phyloP scores from a whole-genome alignment of 2,797 vertebrate genomes.

The Enoplosus armatus region DNA sequence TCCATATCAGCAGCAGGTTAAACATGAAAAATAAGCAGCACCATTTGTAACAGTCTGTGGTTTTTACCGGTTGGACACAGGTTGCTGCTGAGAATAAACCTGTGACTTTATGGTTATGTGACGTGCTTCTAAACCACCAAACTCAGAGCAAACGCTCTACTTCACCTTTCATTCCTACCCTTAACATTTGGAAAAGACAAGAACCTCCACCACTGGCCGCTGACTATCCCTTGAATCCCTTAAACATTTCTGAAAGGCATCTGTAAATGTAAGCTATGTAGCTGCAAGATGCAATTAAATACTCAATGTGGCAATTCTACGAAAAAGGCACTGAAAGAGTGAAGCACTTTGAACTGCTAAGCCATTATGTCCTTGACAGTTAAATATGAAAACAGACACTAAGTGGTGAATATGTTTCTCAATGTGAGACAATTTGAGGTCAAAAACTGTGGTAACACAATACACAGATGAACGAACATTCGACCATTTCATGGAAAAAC shows the following conservation, averaged over 20 bases:
- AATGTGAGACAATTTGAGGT: slow-evolving; percentile 72
- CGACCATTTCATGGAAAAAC: slow-evolving; percentile 29
- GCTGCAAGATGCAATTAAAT: slow-evolving; percentile 28
- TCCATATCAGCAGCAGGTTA: neutral
- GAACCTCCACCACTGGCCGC: neutral
- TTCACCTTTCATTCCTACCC: neutral
- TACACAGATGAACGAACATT: slow-evolving; percentile 11
- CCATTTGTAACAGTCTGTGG: neutral
- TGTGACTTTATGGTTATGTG: neutral
- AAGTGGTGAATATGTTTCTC: slow-evolving; percentile 58
- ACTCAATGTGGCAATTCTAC: slow-evolving; percentile 16
- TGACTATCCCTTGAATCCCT: slow-evolving; percentile 11
- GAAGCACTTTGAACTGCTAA: slow-evolving; percentile 17
- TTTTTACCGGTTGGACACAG: neutral
- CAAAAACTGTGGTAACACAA: slow-evolving; percentile 9
- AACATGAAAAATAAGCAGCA: neutral
- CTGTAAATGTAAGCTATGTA: slow-evolving; percentile 19
- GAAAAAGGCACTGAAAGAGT: slow-evolving; percentile 34
- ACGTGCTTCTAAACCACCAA: neutral
- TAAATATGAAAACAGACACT: slow-evolving; percentile 32
- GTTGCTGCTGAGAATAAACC: neutral
- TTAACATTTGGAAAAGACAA: neutral
- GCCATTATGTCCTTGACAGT: slow-evolving; percentile 19
- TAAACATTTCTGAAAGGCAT: slow-evolving; percentile 16
- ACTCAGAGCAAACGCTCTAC: neutral